Percentiles rank a stretch among this genome's conserved stretches.
Conservation (phyloP, 2,888 invertebrate genomes). For the Sminthurides aquaticus region DNA sequence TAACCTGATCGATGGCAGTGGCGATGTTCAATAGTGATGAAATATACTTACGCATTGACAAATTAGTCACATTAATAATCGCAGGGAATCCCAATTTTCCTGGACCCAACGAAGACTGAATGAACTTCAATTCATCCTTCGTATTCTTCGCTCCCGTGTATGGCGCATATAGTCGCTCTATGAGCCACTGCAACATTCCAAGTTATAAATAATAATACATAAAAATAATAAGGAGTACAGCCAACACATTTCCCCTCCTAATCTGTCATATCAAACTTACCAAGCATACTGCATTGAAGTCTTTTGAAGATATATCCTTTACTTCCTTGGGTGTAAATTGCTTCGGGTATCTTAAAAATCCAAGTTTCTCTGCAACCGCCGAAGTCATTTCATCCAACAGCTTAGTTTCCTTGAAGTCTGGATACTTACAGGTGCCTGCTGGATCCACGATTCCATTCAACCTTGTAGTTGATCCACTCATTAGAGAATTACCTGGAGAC, state of each 20-base stretch:
- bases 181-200: background rate
- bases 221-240: background rate
- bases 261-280: background rate
- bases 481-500: background rate
- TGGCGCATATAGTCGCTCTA: background rate
- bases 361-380: background rate
- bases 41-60: background rate
- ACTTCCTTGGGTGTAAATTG: background rate
- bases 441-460: background rate
- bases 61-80: background rate
- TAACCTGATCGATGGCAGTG: too few relatives aligned
- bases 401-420: background rate
- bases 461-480: background rate
- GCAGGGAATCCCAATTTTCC: background rate
- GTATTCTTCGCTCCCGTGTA: background rate
- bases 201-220: background rate
- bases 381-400: background rate
- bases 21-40: too few relatives aligned
- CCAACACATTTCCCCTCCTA: too few relatives aligned
- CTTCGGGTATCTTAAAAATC: background rate
- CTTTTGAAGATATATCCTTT: background rate
- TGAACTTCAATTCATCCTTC: background rate
- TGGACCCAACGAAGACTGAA: background rate
- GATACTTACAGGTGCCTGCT: background rate
- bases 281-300: background rate